Evolutionary conservation across 2,888 invertebrate genomes (phyloP), one percentile per base, ranked within the genome.

Genomic region (Drosophila koepferae): DNA sequence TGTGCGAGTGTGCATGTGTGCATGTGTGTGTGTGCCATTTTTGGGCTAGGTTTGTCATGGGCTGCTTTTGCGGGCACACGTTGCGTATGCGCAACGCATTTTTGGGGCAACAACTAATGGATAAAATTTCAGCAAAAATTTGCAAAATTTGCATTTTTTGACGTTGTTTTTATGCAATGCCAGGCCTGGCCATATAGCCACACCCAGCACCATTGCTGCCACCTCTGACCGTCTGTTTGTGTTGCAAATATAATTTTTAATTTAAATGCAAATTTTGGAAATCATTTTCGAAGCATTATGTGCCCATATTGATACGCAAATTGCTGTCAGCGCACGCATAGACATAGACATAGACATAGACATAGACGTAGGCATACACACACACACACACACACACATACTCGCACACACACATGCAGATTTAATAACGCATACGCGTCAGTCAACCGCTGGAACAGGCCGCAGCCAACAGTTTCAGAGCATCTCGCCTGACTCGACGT

Each of bases 201-300:
- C 12, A 16, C 28, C n/a, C 36, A 28, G n/a, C 23, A 3, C 20
- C 20, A 14, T 1, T 5, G 2, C 23, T 3, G 9, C 18, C 7
- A 3, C 46, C 40, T 31, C 43, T 44, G 54, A 18, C 59, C 62
- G 62, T 75, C 80, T 88, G 89, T 90, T 82, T 86, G 86, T 86
- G 86, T 86, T 86, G 90, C 90, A 86, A 90, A 88, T 90, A 90
- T 90, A 90, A 90, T 86, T 86, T 86, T 86, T 86, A 86, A 86
- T 86, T 86, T 86, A 86, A 90, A 86, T 86, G 86, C 90, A 86
- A 86, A 86, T 86, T 86, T 86, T 88, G 86, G 86, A 90, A 86
- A 86, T 86, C 90, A 86, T 90, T 86, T 90, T 86, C 90, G 86
- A 86, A 90, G 90, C 90, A 86, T 86, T 86, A 90, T 86, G 86